These are phyloP conservation scores for Papilio polyxenes DNA, from an alignment of 1,140 invertebrate species.

Conservation along the genomic window DNA sequence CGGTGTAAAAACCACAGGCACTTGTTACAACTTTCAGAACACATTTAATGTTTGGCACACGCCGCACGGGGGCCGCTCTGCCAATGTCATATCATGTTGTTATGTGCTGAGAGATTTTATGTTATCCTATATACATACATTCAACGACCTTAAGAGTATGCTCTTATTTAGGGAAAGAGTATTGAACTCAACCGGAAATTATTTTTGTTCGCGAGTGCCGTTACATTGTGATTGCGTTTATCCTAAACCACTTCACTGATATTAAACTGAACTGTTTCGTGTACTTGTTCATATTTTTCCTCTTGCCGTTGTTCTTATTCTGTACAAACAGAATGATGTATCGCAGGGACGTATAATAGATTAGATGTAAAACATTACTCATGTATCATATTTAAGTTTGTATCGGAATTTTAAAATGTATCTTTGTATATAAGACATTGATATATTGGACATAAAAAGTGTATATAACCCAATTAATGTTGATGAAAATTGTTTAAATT, in stretches of 20 bases:
- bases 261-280: too few species aligned
- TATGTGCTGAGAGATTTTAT: not conserved
- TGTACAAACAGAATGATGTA: not conserved
- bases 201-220: too few species aligned
- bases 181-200: too few species aligned
- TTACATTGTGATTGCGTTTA: too few species aligned
- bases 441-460: too few species aligned
- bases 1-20: constrained; percentile 28
- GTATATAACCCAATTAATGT: too few species aligned
- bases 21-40: constrained; percentile 34
- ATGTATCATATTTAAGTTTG: not conserved
- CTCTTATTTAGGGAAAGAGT: not conserved
- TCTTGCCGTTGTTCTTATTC: too few species aligned
- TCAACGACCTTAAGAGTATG: not conserved
- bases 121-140: constrained; percentile 27
- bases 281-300: too few species aligned
- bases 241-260: too few species aligned
- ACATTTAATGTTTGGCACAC: constrained; percentile 29
- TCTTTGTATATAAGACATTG: not conserved
- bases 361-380: not conserved
- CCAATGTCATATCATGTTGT: constrained; percentile 26
- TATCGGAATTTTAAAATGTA: not conserved
- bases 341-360: not conserved
- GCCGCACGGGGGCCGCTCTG: not conserved
- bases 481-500: too few species aligned